These are phyloP conservation scores for Dicerorhinus sumatrensis DNA, from an alignment of 2,113 vertebrate species.

Conservation along the genomic window DNA sequence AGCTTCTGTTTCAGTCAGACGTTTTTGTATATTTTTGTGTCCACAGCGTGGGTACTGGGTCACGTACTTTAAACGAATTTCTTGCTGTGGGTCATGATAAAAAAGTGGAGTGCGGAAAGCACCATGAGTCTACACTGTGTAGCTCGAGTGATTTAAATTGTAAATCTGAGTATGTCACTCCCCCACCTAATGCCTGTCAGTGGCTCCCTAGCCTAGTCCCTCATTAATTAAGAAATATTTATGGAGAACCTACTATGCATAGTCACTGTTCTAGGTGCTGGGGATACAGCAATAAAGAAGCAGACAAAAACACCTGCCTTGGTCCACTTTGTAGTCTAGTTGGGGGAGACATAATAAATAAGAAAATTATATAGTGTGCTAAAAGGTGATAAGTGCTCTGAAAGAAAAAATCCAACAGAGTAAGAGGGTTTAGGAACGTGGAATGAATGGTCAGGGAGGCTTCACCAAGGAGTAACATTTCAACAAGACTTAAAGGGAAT, in stretches of 20 bases:
- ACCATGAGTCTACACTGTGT: not conserved
- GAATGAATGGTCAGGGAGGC: not conserved
- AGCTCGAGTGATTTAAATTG: not conserved
- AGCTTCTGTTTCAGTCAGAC: not conserved
- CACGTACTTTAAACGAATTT: not conserved
- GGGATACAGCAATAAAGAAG: not conserved
- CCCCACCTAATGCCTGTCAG: not conserved
- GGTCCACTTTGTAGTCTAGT: not conserved
- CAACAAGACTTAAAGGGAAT: not conserved
- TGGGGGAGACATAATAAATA: not conserved
- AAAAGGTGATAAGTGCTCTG: not conserved
- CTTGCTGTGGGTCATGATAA: not conserved
- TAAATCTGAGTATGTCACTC: not conserved
- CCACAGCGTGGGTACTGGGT: not conserved
- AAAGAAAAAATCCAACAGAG: not conserved
- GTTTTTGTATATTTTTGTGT: not conserved
- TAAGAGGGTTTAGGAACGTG: not conserved
- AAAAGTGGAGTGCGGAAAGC: not conserved
- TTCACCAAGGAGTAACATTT: not conserved
- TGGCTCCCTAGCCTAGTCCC: not conserved
- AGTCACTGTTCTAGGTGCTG: not conserved
- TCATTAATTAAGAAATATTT: not conserved
- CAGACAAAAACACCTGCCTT: not conserved
- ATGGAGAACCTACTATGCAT: not conserved
- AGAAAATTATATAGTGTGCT: not conserved